phyloP scores from a whole-genome alignment of 2,888 invertebrate genomes.

The Folsomia candida region DNA sequence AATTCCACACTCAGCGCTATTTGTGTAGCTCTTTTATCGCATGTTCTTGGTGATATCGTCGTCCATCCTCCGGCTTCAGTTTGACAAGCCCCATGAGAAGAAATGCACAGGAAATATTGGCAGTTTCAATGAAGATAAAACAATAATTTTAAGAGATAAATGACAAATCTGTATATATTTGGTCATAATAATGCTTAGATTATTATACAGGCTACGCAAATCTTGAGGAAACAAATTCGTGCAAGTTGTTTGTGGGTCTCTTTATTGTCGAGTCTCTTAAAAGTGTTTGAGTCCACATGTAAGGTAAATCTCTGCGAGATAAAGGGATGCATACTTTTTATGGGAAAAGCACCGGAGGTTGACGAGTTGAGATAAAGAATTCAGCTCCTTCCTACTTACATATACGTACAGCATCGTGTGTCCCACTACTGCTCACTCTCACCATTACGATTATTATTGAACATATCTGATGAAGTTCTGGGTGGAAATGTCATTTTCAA shows the following conservation, averaged over 20 bases:
- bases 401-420: not conserved
- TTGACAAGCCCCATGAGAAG: not conserved
- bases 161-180: too few relatives aligned
- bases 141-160: slow-evolving; percentile 11
- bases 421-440: slow-evolving; percentile 12
- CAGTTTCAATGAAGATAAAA: slow-evolving; percentile 10
- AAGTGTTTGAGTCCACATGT: not conserved
- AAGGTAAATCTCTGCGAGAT: slow-evolving; percentile 2
- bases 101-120: slow-evolving; percentile 3
- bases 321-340: slow-evolving; percentile 19
- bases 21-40: too few relatives aligned
- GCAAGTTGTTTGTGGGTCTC: too few relatives aligned
- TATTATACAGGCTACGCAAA: too few relatives aligned
- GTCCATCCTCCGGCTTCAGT: not conserved
- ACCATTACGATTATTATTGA: slow-evolving; percentile 47
- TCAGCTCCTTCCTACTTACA: not conserved
- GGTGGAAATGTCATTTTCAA: slow-evolving; percentile 40
- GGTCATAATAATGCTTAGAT: not conserved
- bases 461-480: slow-evolving; percentile 42
- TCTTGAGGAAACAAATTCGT: too few relatives aligned
- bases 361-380: slow-evolving; percentile 9
- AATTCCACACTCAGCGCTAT: too few relatives aligned
- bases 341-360: slow-evolving; percentile 21
- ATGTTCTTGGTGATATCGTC: too few relatives aligned
- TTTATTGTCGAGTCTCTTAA: not conserved